These are phyloP conservation scores for Bursaphelenchus mucronatus DNA, from an alignment of 1,140 invertebrate genomes.

Conservation along the genomic window DNA sequence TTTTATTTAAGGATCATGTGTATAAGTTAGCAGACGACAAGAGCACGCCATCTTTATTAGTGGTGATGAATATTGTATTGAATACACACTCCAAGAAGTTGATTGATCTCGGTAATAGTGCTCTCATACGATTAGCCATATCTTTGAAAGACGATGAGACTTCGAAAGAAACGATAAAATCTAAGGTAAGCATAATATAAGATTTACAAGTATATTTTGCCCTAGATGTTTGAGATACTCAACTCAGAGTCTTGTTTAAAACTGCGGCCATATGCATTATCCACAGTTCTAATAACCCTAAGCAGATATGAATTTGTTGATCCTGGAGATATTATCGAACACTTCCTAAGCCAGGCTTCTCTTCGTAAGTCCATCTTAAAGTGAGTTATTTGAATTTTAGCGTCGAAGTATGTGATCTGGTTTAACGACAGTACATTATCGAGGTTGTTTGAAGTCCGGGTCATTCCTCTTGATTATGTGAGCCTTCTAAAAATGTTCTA, in stretches of 20 bases:
- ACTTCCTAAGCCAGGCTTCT: not conserved
- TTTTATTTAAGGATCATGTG: not conserved
- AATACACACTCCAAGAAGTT: conserved; percentile 18
- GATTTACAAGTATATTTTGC: not conserved
- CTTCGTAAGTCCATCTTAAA: not conserved
- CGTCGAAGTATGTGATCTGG: not conserved
- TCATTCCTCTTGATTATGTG: not conserved
- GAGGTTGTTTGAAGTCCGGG: not conserved
- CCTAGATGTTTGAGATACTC: not conserved
- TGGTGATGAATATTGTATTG: conserved; percentile 6
- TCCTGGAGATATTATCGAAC: not conserved
- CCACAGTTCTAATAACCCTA: not conserved
- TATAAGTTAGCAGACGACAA: not conserved
- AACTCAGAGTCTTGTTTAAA: not conserved
- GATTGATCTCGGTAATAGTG: not conserved
- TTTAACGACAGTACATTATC: not conserved
- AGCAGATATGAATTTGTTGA: not conserved
- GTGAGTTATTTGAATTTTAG: not conserved
- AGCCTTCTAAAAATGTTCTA: not conserved
- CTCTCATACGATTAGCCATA: not conserved
- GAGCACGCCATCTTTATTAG: too few species aligned
- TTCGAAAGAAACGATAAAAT: not conserved
- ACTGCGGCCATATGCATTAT: not conserved
- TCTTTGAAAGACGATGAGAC: not conserved
- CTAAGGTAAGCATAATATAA: not conserved